Evolutionary conservation across 1,140 invertebrate genomes (phyloP).

Genomic region (Centruroides sculpturatus): DNA sequence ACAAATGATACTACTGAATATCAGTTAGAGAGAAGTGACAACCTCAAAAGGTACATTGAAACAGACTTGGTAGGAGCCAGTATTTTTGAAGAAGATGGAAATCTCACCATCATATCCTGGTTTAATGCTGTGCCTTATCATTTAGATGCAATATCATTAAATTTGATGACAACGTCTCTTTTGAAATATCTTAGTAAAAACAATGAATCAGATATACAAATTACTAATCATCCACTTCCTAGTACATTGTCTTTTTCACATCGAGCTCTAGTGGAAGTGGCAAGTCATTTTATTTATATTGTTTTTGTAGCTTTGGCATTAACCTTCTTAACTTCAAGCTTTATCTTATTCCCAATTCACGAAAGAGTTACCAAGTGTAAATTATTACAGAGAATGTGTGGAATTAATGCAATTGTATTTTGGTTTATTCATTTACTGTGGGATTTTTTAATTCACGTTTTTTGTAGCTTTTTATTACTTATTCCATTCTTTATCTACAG

Average conservation of each 20-base stretch:
- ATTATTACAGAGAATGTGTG: slow-evolving; percentile 20
- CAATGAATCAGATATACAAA: too few relatives aligned
- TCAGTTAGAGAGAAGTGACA: slow-evolving; percentile 1
- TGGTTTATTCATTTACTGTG: slow-evolving; percentile 16
- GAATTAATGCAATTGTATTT: slow-evolving; percentile 6
- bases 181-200: not conserved
- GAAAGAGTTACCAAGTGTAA: slow-evolving; percentile 18
- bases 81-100: not conserved
- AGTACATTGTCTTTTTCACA: too few relatives aligned
- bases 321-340: slow-evolving; percentile 15
- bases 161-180: slow-evolving; percentile 7
- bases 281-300: too few relatives aligned
- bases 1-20: slow-evolving; percentile 2
- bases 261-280: too few relatives aligned
- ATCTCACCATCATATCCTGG: slow-evolving; percentile 7
- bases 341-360: slow-evolving; percentile 17
- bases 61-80: slow-evolving; percentile 3
- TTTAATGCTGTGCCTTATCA: slow-evolving; percentile 16
- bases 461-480: slow-evolving; percentile 9
- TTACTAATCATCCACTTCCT: too few relatives aligned
- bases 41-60: slow-evolving; percentile 3
- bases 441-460: slow-evolving; percentile 9
- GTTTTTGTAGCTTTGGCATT: slow-evolving; percentile 17
- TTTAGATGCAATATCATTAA: slow-evolving; percentile 5
- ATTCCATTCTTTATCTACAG: slow-evolving; percentile 5